Evolutionary conservation across 2,888 invertebrate species (phyloP).

Genomic region (Amitus sp.): DNA sequence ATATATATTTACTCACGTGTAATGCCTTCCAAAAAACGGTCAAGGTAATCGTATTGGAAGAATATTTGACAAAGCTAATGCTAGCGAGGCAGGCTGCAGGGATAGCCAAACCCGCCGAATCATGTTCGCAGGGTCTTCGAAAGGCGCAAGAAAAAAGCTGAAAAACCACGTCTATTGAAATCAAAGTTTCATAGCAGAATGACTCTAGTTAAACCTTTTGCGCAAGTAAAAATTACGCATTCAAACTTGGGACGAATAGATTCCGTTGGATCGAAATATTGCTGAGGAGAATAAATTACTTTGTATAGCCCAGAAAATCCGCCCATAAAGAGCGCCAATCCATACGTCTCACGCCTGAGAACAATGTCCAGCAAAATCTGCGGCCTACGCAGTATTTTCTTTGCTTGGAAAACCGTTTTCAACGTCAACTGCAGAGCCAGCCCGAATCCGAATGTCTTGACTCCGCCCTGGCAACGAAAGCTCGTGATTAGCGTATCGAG

Average conservation of each 20-base stretch:
- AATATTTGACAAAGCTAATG: slow-evolving; percentile 76
- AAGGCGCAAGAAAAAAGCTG: slow-evolving; percentile 75
- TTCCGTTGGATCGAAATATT: too few relatives aligned
- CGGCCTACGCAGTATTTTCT: slow-evolving; percentile 68
- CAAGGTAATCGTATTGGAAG: slow-evolving; percentile 81
- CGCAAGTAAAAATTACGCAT: not conserved
- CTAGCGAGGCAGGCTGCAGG: slow-evolving; percentile 79
- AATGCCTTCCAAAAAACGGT: slow-evolving; percentile 86
- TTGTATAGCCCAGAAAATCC: slow-evolving; percentile 76
- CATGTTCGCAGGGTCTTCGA: slow-evolving; percentile 71
- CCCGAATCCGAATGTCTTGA: slow-evolving; percentile 73
- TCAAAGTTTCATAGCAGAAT: not conserved
- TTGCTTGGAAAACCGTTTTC: slow-evolving; percentile 70
- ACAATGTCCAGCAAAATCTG: slow-evolving; percentile 67
- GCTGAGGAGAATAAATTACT: too few relatives aligned
- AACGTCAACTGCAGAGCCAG: slow-evolving; percentile 71
- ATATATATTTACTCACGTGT: slow-evolving; percentile 70
- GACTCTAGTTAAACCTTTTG: not conserved
- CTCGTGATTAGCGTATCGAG: not conserved
- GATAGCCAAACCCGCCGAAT: slow-evolving; percentile 73
- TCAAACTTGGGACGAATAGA: too few relatives aligned
- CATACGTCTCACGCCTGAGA: slow-evolving; percentile 69
- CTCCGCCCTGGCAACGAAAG: slow-evolving; percentile 67
- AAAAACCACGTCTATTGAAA: slow-evolving; percentile 14
- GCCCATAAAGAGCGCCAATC: slow-evolving; percentile 76